Base-by-base conservation (phyloP, 1,140 invertebrate species). In the Ylistrum balloti region DNA sequence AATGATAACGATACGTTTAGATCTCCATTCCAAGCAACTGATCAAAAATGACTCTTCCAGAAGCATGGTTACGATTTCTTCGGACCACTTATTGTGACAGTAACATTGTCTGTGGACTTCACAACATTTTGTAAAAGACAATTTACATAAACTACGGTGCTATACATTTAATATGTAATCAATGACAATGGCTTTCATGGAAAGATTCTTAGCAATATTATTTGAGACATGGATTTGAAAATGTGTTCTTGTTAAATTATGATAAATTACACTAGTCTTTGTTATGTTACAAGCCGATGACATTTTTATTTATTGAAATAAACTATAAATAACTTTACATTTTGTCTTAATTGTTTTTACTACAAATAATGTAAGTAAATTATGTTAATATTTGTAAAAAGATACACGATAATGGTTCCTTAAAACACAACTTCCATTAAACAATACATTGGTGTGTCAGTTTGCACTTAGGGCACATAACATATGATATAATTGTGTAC, bases 231-330 rank as follows among this genome's bases (percentile, higher is more conserved):
- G 56, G n/a, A 74, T 45, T 1, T 74, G 56, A 28, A 28, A 74
- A 74, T 74, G 56, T 74, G 56, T 74, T 74, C 56, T 28, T 74
- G 56, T 74, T 74, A 74, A 74, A 74, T 74, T 74, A 74, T 74
- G 56, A 74, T 74, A 74, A 28, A n/a, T 74, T 74, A 11, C 1
- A 1, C 56, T 74, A 74, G 56, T 74, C 56, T 22, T 74, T 74
- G 45, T 74, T 74, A 74, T 74, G 56, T 74, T 74, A 74, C n/a
- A 9, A 74, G 56, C 3, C 11, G n/a, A 17, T 17, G 22, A 22
- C 11, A 48, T 17, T 48, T 48, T 38, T 28, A 74, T 74, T 74
- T 74, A 74, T 74, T 74, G 56, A 1, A 74, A 74, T 74, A 74
- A 74, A 74, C 56, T 74, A 74, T n/a, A 74, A 74, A 74, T 17